phyloP scores from a whole-genome alignment of 2,113 vertebrate genomes.

The Dromiciops gliroides region DNA sequence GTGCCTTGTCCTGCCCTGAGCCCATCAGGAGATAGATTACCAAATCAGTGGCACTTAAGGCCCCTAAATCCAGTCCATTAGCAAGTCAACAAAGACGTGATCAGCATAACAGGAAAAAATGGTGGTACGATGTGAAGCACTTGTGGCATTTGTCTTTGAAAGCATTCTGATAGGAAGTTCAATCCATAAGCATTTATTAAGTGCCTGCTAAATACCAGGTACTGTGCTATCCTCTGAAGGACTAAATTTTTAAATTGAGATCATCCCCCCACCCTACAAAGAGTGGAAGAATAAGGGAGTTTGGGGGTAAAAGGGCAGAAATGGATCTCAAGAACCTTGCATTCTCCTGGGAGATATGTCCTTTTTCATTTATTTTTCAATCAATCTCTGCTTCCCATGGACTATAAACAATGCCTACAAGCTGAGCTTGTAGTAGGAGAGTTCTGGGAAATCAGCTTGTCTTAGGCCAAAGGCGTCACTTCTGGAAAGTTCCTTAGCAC shows the following conservation, averaged over 20 bases:
- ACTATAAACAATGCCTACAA: neutral
- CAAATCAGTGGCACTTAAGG: neutral
- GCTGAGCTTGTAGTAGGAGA: neutral
- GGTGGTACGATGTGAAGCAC: neutral
- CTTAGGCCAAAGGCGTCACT: neutral
- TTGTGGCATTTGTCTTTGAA: neutral
- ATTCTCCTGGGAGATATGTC: neutral
- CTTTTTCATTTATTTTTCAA: neutral
- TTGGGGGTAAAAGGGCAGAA: neutral
- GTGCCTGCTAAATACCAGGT: neutral
- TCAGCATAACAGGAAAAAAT: neutral
- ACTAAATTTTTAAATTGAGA: neutral
- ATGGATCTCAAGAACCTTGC: neutral
- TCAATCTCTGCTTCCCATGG: neutral
- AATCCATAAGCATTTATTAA: neutral
- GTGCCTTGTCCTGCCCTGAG: neutral
- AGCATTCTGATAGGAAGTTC: neutral
- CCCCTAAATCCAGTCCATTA: neutral
- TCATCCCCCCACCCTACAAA: neutral
- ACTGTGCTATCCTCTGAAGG: neutral
- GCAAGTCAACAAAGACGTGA: neutral
- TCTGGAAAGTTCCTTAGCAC: neutral
- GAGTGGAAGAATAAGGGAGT: neutral
- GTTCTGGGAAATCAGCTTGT: neutral
- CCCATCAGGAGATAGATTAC: neutral